phyloP scores from a whole-genome alignment of 53 echinoderm and acorn worm genomes.

The Stichopus horrens region DNA sequence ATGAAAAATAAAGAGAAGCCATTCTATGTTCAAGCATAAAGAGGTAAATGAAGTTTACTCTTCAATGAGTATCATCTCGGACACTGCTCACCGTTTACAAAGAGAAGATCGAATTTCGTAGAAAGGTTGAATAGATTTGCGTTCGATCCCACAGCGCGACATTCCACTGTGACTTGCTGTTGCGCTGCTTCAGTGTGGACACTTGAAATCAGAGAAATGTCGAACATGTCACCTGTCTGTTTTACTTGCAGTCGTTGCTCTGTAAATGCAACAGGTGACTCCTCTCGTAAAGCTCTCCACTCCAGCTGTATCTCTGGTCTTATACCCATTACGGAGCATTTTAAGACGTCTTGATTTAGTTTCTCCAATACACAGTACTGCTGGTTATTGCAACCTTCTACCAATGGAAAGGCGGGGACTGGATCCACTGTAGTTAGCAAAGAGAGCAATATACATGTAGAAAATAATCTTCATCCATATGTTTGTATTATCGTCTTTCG shows the following conservation, averaged over 20 bases:
- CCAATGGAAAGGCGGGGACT: neutral
- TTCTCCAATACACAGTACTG: neutral
- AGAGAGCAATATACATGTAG: too few species aligned
- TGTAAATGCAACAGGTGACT: neutral
- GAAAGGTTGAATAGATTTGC: neutral
- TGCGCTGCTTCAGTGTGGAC: neutral
- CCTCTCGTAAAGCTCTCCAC: neutral
- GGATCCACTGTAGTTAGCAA: neutral
- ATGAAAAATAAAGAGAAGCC: too few species aligned
- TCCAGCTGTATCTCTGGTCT: neutral
- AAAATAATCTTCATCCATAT: too few species aligned
- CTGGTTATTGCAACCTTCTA: slow-evolving; percentile 11
- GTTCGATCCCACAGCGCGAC: neutral
- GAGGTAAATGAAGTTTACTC: too few species aligned
- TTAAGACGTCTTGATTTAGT: neutral
- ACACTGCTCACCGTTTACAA: neutral
- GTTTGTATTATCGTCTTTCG: too few species aligned
- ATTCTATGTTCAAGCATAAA: too few species aligned
- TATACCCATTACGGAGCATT: neutral
- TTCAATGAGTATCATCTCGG: neutral
- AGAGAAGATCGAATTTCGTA: neutral
- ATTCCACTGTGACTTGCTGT: neutral
- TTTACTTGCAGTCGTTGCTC: neutral
- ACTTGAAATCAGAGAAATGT: neutral
- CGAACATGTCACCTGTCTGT: neutral